Percentiles rank a stretch among this genome's conserved stretches.
Conservation (phyloP, 2,797 vertebrate genomes). For the Heterohyrax brucei region DNA sequence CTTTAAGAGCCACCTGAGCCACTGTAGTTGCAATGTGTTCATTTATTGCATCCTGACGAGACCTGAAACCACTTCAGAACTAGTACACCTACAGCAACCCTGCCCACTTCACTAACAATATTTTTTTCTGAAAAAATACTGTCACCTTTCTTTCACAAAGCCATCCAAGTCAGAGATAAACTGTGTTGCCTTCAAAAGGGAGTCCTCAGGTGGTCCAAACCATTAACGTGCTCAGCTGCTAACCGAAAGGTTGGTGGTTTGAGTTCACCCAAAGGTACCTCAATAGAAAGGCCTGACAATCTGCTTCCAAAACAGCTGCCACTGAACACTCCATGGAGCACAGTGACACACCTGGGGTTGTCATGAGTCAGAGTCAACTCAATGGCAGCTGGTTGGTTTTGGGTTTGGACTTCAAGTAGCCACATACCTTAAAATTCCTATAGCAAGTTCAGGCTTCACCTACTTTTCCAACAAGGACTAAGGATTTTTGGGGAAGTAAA, state of each 20-base stretch:
- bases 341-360: neutral
- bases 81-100: neutral
- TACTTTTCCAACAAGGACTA: neutral
- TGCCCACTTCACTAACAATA: neutral
- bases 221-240: no score
- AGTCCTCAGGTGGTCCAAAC: neutral
- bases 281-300: neutral
- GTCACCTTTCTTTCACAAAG: neutral
- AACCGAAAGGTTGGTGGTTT: neutral
- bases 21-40: neutral
- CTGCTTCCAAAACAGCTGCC: neutral
- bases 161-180: fast-evolving
- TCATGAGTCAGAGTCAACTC: neutral
- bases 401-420: neutral
- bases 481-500: neutral
- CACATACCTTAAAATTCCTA: neutral
- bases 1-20: neutral
- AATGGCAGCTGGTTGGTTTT: neutral
- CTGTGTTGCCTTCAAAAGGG: neutral
- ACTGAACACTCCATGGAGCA: neutral
- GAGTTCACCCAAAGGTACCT: neutral
- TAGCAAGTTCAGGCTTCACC: neutral
- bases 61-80: neutral
- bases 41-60: constrained; percentile 38
- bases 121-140: constrained; percentile 29